Conservation (phyloP, 2,113 vertebrate species). For the Catharus minimus region DNA sequence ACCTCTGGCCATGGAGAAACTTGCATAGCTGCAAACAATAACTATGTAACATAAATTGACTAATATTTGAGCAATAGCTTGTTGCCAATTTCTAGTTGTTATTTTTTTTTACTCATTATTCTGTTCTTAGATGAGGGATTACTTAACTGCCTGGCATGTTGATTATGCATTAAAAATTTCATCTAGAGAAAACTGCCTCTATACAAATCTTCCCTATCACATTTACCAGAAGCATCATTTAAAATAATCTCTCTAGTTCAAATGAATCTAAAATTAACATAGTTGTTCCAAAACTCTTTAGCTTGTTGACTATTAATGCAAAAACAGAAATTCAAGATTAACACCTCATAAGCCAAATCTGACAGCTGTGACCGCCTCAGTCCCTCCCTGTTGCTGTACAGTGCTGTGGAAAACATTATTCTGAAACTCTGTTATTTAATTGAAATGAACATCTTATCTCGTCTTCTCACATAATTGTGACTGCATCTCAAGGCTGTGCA, state of each 20-base stretch:
- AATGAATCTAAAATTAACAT: neutral
- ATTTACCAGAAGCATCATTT: neutral
- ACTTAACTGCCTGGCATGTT: conserved; percentile 8
- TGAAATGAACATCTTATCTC: neutral
- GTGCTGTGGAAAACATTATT: neutral
- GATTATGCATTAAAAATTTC: conserved; percentile 3
- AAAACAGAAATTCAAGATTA: conserved; percentile 2
- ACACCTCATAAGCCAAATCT: neutral
- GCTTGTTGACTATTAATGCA: neutral
- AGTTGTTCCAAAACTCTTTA: neutral
- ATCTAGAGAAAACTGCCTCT: conserved; percentile 22
- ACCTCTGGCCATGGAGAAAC: conserved; percentile 29
- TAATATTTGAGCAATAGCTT: neutral
- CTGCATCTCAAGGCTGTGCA: neutral
- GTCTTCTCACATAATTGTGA: neutral
- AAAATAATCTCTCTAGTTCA: conserved; percentile 11
- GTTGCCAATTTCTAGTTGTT: neutral
- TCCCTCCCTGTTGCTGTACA: neutral
- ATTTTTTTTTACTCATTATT: neutral
- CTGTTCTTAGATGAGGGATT: conserved; percentile 5
- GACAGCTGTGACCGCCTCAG: neutral
- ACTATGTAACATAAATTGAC: neutral
- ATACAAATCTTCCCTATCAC: neutral
- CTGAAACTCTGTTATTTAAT: neutral
- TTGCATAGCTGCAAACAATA: neutral